Conservation (phyloP, 1,140 invertebrate species). For the Cephus cinctus region DNA sequence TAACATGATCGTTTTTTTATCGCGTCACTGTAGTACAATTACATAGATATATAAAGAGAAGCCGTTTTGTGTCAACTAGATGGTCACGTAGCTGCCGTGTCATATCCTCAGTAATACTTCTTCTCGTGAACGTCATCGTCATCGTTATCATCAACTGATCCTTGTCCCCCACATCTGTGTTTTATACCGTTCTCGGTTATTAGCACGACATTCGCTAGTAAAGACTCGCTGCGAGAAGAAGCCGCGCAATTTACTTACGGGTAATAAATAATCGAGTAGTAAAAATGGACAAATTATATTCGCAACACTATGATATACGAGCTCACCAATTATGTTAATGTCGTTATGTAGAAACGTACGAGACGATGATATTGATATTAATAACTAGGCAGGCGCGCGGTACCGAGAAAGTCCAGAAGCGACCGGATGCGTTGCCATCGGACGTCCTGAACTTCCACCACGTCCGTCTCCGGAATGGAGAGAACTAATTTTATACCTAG, state of each 20-base stretch:
- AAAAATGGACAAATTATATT: slow-evolving; percentile 45
- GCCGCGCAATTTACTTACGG: slow-evolving; percentile 36
- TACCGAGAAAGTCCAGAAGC: slow-evolving; percentile 34
- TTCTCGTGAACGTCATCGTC: too few species aligned
- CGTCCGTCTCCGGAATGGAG: slow-evolving; percentile 30
- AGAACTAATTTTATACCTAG: slow-evolving; percentile 37
- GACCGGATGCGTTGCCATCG: slow-evolving; percentile 23
- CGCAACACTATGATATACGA: slow-evolving; percentile 50
- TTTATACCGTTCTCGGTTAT: too few species aligned
- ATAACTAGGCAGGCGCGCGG: slow-evolving; percentile 49
- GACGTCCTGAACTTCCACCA: too few species aligned
- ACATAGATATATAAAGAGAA: slow-evolving; percentile 43
- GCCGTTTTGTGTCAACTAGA: slow-evolving; percentile 37
- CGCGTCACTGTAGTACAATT: slow-evolving; percentile 37
- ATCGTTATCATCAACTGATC: too few species aligned
- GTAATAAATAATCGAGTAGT: slow-evolving; percentile 43
- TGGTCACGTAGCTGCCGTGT: slow-evolving; percentile 35
- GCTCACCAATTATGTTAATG: slow-evolving; percentile 49
- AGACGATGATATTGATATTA: slow-evolving; percentile 39
- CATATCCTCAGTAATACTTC: neutral
- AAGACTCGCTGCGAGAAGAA: too few species aligned
- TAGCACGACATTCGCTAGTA: too few species aligned
- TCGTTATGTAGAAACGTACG: slow-evolving; percentile 52
- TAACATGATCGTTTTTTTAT: slow-evolving; percentile 41
- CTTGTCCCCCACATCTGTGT: too few species aligned